Conservation (phyloP, 2,797 vertebrate genomes). For the Sebastes umbrosus region DNA sequence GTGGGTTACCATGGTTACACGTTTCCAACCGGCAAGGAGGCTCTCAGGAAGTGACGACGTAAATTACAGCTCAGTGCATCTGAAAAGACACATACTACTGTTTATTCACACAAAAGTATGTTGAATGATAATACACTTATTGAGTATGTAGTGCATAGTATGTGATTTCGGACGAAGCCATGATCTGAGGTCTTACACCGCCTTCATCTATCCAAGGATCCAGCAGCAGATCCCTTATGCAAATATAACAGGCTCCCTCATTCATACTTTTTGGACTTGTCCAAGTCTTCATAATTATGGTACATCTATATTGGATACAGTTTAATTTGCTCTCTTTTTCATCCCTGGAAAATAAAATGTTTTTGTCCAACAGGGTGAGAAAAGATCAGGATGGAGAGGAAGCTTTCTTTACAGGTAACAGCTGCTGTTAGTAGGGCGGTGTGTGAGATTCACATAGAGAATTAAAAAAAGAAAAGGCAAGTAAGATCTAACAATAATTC, state of each 20-base stretch:
- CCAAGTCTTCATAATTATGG: neutral
- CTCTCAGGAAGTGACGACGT: too few relatives aligned
- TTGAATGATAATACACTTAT: too few relatives aligned
- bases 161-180: too few relatives aligned
- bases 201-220: neutral
- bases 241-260: neutral
- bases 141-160: too few relatives aligned
- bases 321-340: neutral
- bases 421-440: neutral
- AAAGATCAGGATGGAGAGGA: neutral
- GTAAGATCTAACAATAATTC: neutral
- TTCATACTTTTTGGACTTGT: neutral
- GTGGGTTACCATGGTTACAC: too few relatives aligned
- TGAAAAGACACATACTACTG: too few relatives aligned
- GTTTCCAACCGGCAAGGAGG: too few relatives aligned
- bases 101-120: too few relatives aligned
- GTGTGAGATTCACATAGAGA: neutral
- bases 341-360: neutral
- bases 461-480: neutral
- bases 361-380: neutral
- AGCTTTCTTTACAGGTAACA: neutral
- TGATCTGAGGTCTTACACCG: too few relatives aligned
- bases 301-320: too few relatives aligned
- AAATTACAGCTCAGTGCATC: too few relatives aligned
- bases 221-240: neutral